Evolutionary conservation across 2,113 vertebrate genomes (phyloP).

Genomic region (Oreochromis niloticus): DNA sequence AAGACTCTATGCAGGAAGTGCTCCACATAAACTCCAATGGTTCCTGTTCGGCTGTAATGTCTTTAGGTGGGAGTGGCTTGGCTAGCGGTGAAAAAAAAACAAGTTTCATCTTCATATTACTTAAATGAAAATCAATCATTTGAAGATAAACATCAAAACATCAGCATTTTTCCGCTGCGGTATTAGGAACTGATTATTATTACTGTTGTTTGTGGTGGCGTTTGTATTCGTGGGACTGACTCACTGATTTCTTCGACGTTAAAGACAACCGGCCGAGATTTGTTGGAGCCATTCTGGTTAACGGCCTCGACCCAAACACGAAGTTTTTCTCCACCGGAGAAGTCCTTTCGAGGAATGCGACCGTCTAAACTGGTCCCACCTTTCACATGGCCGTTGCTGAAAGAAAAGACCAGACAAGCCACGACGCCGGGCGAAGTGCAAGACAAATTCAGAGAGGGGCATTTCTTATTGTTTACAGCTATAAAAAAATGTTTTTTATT

Average conservation of each 20-base stretch:
- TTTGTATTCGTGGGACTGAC: background rate
- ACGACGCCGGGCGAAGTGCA: background rate
- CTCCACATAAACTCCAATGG: constrained; percentile 50
- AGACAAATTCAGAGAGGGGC: background rate
- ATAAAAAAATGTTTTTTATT: background rate
- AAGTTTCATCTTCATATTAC: background rate
- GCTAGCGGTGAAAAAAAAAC: constrained; percentile 15
- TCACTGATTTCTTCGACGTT: constrained; percentile 48
- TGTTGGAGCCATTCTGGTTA: constrained; percentile 9
- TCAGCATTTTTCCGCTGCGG: background rate
- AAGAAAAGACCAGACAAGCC: background rate
- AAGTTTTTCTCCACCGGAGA: background rate
- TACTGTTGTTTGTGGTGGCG: background rate
- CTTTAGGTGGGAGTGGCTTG: constrained; percentile 38
- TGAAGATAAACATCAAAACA: background rate
- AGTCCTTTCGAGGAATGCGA: background rate
- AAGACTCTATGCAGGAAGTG: background rate
- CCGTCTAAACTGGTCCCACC: background rate
- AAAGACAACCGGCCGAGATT: constrained; percentile 10
- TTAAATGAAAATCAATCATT: background rate
- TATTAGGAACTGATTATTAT: background rate
- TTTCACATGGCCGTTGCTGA: background rate
- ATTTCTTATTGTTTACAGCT: background rate
- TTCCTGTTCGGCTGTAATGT: background rate
- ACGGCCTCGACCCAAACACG: constrained; percentile 53